Percentiles rank a stretch among this genome's conserved stretches.
These are phyloP conservation scores for Temnopleurus reevesii DNA, from an alignment of 53 echinoderm and acorn worm species.

Conservation along the genomic window DNA sequence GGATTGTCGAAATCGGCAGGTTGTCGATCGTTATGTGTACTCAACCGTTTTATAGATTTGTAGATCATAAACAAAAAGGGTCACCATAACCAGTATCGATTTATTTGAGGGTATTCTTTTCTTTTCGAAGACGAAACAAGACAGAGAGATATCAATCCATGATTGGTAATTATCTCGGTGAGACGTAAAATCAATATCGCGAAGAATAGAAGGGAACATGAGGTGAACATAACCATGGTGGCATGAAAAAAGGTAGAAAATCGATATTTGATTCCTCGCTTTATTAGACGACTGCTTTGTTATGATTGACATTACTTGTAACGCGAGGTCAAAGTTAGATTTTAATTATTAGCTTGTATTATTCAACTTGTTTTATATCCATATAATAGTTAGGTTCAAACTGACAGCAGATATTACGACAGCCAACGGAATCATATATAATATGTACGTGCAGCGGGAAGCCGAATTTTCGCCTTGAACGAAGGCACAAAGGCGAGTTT, in stretches of 20 bases:
- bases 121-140: not conserved
- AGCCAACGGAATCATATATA: no score
- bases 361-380: no score
- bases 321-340: no score
- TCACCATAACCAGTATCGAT: not conserved
- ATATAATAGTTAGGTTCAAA: no score
- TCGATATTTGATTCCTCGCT: not conserved
- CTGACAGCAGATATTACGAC: no score
- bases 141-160: not conserved
- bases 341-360: no score
- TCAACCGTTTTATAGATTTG: not conserved
- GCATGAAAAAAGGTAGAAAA: not conserved
- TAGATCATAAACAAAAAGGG: conserved; percentile 10
- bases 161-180: not conserved
- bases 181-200: not conserved
- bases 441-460: no score
- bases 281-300: no score
- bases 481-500: no score
- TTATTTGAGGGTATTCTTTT: not conserved
- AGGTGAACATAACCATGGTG: not conserved
- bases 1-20: not conserved
- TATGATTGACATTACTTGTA: no score
- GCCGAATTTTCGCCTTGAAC: no score
- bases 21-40: not conserved
- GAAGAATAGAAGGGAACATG: not conserved